Base-by-base conservation (phyloP, 2,113 vertebrate genomes). In the Nanorana parkeri region DNA sequence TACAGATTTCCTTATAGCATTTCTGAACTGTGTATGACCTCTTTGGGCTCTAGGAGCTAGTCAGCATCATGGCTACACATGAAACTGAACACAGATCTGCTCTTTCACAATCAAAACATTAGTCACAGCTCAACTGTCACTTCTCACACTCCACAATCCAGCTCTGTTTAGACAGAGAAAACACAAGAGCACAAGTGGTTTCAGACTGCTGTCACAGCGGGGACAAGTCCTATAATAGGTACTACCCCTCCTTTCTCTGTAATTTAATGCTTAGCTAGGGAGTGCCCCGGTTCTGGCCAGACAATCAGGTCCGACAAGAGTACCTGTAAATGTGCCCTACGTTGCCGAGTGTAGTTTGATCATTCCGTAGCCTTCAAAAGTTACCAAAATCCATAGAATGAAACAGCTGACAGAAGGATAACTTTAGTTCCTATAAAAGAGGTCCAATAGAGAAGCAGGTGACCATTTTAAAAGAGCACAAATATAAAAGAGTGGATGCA, bases 91-190 rank as follows among this genome's bases (percentile, higher is more conserved):
- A 64, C 68, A 51, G 32, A 58, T 32, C 17, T 56, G 61, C 61
- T 28, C n/a, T 77, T 77, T 65, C 47, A 64, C 32, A 66, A 55
- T 26, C n/a, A 54, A 23, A 56, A 78, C 63, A 29, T 36, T 56
- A 16, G 55, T 28, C 26, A 56, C 54, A 78, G 63, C 17, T 7
- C 4, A 54, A 11, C 13, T 6, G 76, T 76, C 36, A n/a, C 21
- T 66, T 64, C 64, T 26, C 55, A 10, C 51, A 26, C 51, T 28
- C 0, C 10, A 72, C 47, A 72, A 72, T 72, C 0, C n/a, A 54
- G 23, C 11, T 26, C 54, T 65, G 32, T 6, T 17, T 20, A 36
- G 26, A 60, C 21, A 60, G 10, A 60, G 20, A 60, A 60, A 60
- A 60, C 6, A 60, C 20, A 58, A 58, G 20, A 15, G 55, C 17